Evolutionary conservation across 2,113 vertebrate species (phyloP).

Genomic region (Chunga burmeisteri): DNA sequence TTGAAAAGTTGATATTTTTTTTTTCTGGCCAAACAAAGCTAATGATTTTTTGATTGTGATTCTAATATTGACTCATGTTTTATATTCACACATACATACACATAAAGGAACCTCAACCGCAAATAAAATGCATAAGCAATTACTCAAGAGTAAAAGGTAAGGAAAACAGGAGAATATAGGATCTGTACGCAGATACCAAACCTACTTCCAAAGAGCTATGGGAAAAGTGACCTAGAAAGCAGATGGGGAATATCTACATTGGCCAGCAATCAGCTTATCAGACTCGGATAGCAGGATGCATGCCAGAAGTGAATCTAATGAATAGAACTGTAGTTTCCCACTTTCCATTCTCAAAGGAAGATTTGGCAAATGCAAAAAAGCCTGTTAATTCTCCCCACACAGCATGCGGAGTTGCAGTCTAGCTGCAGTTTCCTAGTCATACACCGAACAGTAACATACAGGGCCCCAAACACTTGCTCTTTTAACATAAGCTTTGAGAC

Average conservation of each 20-base stretch:
- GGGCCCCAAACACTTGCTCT: not conserved
- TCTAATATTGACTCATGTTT: not conserved
- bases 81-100: not conserved
- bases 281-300: not conserved
- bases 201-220: not conserved
- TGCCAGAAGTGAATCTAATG: fast-evolving
- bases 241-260: not conserved
- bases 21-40: not conserved
- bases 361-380: not conserved
- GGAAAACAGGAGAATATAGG: not conserved
- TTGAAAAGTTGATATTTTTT: not conserved
- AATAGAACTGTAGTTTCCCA: not conserved
- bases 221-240: not conserved
- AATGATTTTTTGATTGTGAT: not conserved
- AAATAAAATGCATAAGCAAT: not conserved
- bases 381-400: not conserved
- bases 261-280: not conserved
- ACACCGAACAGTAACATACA: not conserved
- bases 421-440: not conserved
- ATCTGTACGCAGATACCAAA: not conserved
- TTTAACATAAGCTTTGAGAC: not conserved
- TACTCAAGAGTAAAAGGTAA: not conserved
- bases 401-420: not conserved
- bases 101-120: not conserved
- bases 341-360: not conserved